Evolutionary conservation across 2,888 invertebrate species (phyloP).

Genomic region (Apantesis nais): DNA sequence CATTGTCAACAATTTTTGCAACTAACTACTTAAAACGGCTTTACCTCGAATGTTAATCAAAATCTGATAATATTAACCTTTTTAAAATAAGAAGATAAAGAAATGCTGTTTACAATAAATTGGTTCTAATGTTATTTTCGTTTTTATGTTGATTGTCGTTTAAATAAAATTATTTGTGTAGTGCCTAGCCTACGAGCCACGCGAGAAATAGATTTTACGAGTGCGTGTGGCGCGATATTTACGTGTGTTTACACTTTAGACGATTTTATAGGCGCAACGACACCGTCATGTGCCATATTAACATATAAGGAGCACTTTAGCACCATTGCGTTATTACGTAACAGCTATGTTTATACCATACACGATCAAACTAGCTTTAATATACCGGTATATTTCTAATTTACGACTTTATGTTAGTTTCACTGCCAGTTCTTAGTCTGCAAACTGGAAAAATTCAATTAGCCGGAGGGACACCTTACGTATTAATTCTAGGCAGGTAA

Average conservation of each 20-base stretch:
- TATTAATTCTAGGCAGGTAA: background rate
- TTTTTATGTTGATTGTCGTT: constrained; percentile 62
- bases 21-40: background rate
- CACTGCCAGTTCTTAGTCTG: background rate
- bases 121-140: constrained; percentile 41
- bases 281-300: constrained; percentile 74
- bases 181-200: constrained; percentile 62
- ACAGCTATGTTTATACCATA: constrained; percentile 34
- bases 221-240: constrained; percentile 80
- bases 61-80: background rate
- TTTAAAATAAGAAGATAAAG: constrained; percentile 9
- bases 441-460: background rate
- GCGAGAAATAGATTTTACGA: constrained; percentile 84
- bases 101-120: constrained; percentile 31
- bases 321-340: constrained; percentile 49
- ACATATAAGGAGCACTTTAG: constrained; percentile 67
- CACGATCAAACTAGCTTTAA: constrained; percentile 15
- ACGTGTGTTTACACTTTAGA: constrained; percentile 82
- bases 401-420: background rate
- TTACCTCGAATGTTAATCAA: background rate
- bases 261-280: constrained; percentile 84
- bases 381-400: constrained; percentile 3
- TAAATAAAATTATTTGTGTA: constrained; percentile 66
- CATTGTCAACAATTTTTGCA: background rate
- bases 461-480: background rate